Evolutionary conservation across 2,888 invertebrate species (phyloP).

Genomic region (Lithophane leautieri): DNA sequence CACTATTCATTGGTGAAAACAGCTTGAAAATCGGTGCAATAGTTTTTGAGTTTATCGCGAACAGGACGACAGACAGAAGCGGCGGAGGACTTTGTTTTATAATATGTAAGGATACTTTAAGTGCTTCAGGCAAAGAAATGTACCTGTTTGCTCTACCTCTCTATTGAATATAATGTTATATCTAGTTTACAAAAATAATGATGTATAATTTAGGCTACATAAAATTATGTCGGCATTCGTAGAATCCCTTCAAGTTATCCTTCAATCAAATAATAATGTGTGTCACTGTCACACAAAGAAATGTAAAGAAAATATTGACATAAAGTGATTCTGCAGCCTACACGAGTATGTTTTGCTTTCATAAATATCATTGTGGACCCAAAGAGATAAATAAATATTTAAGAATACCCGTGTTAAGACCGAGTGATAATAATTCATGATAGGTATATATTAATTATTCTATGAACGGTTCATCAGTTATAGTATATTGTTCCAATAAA

Average conservation of each 20-base stretch:
- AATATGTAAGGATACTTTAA: too few relatives aligned
- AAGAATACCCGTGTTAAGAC: neutral
- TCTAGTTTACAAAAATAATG: conserved; percentile 2
- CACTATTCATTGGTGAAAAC: too few relatives aligned
- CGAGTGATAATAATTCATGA: conserved; percentile 3
- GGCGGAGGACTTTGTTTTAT: too few relatives aligned
- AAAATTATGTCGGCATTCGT: neutral
- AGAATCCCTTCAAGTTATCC: conserved; percentile 9
- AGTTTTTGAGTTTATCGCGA: too few relatives aligned
- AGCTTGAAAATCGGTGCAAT: too few relatives aligned
- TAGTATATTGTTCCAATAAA: conserved; percentile 8
- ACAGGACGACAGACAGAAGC: too few relatives aligned
- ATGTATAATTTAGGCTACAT: neutral
- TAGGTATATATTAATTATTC: neutral
- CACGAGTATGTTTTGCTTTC: conserved; percentile 12
- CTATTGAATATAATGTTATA: neutral
- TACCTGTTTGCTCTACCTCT: neutral
- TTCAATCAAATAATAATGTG: conserved; percentile 20
- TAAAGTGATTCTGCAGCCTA: conserved; percentile 19
- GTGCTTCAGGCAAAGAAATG: neutral
- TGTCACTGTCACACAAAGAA: neutral
- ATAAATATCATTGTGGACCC: conserved; percentile 1
- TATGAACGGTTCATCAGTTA: neutral
- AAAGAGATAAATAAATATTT: conserved; percentile 17
- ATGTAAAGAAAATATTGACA: conserved; percentile 19